Percentiles rank a stretch among this genome's conserved stretches.
Conservation (phyloP, 2,113 vertebrate species). For the Triplophysa dalaica region DNA sequence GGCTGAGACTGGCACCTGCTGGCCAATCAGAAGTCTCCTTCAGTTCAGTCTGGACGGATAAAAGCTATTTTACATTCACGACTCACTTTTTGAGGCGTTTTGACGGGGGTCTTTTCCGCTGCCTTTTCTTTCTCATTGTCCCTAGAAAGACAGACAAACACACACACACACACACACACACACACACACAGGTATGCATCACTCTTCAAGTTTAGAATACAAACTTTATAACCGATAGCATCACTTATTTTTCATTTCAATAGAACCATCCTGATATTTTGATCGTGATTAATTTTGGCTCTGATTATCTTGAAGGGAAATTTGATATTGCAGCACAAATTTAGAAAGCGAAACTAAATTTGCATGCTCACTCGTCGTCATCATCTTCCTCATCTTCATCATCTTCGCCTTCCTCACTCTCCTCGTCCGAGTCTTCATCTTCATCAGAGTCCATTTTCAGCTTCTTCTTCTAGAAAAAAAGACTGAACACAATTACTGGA, state of each 20-base stretch:
- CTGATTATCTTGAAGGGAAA: no score
- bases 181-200: no score
- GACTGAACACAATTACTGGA: not conserved
- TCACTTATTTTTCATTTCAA: no score
- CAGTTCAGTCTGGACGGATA: not conserved
- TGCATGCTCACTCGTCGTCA: constrained; percentile 59
- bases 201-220: no score
- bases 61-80: not conserved
- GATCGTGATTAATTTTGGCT: no score
- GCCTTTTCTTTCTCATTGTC: constrained; percentile 67
- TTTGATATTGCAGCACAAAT: not conserved
- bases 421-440: constrained; percentile 54
- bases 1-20: constrained; percentile 69
- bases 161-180: no score
- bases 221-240: no score
- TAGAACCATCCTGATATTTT: no score
- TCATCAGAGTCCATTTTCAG: constrained; percentile 75
- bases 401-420: constrained; percentile 61
- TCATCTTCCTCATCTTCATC: constrained; percentile 65
- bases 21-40: constrained; percentile 49
- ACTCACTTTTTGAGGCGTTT: constrained; percentile 63
- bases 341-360: not conserved
- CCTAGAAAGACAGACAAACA: constrained; percentile 42
- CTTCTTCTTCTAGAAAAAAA: constrained; percentile 69
- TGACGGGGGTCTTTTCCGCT: constrained; percentile 56